Base-by-base conservation (phyloP, 2,113 vertebrate genomes). In the Neofelis nebulosa region DNA sequence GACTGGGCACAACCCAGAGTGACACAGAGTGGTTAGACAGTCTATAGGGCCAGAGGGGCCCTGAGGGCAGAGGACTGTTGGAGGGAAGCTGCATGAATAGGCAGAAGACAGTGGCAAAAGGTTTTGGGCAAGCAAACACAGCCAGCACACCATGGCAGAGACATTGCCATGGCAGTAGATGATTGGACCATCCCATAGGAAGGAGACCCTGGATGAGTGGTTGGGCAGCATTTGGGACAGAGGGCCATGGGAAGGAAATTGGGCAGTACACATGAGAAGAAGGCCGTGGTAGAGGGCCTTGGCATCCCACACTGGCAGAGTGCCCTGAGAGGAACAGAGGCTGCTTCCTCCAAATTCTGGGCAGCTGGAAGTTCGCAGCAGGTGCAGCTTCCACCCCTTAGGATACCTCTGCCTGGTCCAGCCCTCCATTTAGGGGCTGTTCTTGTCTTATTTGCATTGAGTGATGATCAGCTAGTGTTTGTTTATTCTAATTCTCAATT, bases 391-490 rank as follows among this genome's bases (percentile, higher is more conserved):
- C 73, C 9, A 50, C 7, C 4, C 38, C 6, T 94, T 88, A 27
- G 89, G 63, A 13, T 92, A 92, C 23, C 48, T 83, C 16, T 92
- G 1, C 13, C 31, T 76, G 41, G 65, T 68, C 61, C 41, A 87
- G 48, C 33, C 73, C 93, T 86, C 12, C 7, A 76, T 80, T 27
- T 94, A 65, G 33, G 38, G 92, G 52, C 41, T 89, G 31, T 63
- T 94, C 74, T 85, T 81, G 63, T 86, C 69, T 78, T 82, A 50
- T n/a, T 82, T 89, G 68, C 38, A 68, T 18, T 69, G 55, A 97
- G 27, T 87, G 41, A 41, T 69, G 33, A 81, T 73, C 36, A 16
- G 63, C 27, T 88, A 36, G 57, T 81, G 82, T 87, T 2, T 38
- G 41, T 82, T 89, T 66, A n/a, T 93, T 89, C 14, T 41, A 2